These are phyloP conservation scores for Hypolimnas misippus DNA, from an alignment of 2,888 invertebrate genomes.

Conservation along the genomic window DNA sequence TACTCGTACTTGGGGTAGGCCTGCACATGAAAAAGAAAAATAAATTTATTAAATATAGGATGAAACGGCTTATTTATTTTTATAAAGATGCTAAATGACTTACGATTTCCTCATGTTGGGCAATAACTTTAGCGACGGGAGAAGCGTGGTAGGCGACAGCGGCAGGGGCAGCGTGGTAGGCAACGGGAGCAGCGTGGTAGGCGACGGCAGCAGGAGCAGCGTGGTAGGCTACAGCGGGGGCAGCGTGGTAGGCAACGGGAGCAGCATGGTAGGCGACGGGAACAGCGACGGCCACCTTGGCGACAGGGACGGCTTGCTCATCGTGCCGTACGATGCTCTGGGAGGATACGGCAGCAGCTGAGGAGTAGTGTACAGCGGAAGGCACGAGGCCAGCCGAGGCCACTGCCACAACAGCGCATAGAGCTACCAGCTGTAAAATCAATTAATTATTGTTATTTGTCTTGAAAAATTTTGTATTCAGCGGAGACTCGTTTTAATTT, in stretches of 20 bases:
- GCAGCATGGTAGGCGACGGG: slow-evolving; percentile 72
- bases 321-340: slow-evolving; percentile 64
- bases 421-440: slow-evolving; percentile 45
- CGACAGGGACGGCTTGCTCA: too few species aligned
- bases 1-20: slow-evolving; percentile 68
- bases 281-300: slow-evolving; percentile 63
- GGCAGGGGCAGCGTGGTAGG: slow-evolving; percentile 52
- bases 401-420: slow-evolving; percentile 53
- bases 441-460: not conserved
- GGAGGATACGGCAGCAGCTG: slow-evolving; percentile 61
- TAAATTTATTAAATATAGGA: not conserved
- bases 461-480: not conserved
- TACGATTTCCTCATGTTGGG: slow-evolving; percentile 51
- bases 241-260: slow-evolving; percentile 42
- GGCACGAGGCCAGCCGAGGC: slow-evolving; percentile 54
- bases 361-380: slow-evolving; percentile 63
- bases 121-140: slow-evolving; percentile 43
- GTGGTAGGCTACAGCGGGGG: slow-evolving; percentile 49
- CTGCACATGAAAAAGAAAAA: slow-evolving; percentile 42
- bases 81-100: too few species aligned
- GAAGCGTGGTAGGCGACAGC: slow-evolving; percentile 44
- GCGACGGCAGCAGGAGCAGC: slow-evolving; percentile 57
- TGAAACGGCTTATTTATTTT: too few species aligned
- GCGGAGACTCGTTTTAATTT: not conserved
- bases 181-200: slow-evolving; percentile 46